Conservation (phyloP, 2,888 invertebrate genomes). For the Oligia latruncula region DNA sequence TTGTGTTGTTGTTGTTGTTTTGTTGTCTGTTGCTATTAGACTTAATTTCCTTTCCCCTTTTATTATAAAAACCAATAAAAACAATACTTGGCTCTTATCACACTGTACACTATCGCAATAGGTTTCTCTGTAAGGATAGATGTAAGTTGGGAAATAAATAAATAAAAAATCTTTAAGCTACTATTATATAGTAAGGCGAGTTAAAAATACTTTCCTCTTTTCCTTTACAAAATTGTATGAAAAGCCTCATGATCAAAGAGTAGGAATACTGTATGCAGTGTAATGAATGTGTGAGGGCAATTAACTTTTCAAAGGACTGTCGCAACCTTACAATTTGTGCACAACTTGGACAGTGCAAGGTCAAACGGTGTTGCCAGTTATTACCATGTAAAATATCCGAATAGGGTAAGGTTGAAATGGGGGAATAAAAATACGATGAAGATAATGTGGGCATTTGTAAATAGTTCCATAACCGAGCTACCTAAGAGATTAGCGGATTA, state of each 20-base stretch:
- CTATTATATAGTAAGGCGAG: neutral
- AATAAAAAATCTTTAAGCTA: neutral
- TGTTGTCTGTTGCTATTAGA: too few species aligned
- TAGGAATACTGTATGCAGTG: constrained; percentile 16
- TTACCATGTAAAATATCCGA: neutral
- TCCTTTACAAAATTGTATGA: constrained; percentile 34
- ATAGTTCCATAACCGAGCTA: neutral
- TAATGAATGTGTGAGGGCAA: constrained; percentile 38
- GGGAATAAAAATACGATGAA: constrained; percentile 4
- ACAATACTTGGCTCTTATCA: too few species aligned
- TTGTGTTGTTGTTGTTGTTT: too few species aligned
- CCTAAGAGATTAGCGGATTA: neutral
- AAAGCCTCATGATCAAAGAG: constrained; percentile 55
- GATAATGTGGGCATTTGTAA: neutral
- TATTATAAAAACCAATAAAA: too few species aligned
- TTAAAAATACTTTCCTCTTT: constrained; percentile 18
- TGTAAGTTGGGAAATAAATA: too few species aligned
- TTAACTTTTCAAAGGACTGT: constrained; percentile 39
- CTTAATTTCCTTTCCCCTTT: too few species aligned
- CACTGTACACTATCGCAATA: too few species aligned
- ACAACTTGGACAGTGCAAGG: constrained; percentile 28
- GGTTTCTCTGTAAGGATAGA: too few species aligned
- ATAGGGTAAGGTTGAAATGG: neutral
- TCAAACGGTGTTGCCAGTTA: constrained; percentile 29
- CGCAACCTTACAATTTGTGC: constrained; percentile 30